Conservation (phyloP, 2,888 invertebrate species). For the Podotricha telesiphe region DNA sequence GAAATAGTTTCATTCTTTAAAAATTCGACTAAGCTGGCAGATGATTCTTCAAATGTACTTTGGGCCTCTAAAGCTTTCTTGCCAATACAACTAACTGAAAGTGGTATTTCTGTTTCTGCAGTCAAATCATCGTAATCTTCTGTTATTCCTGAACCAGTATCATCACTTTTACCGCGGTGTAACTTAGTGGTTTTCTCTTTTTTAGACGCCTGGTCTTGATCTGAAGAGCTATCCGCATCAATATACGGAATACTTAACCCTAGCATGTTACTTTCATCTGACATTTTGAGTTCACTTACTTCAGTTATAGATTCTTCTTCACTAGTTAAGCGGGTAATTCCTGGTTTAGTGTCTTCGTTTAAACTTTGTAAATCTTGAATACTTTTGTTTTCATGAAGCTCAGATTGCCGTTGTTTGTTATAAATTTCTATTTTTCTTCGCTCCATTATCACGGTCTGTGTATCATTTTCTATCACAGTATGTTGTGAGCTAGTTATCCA, state of each 20-base stretch:
- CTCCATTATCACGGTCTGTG: constrained; percentile 85
- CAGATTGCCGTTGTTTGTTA: constrained; percentile 81
- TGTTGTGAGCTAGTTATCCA: constrained; percentile 76
- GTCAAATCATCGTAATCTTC: constrained; percentile 87
- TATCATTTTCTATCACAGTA: constrained; percentile 80
- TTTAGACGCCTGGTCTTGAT: constrained; percentile 71
- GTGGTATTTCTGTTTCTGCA: constrained; percentile 83
- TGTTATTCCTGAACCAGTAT: constrained; percentile 87
- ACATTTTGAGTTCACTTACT: constrained; percentile 84
- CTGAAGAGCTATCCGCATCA: constrained; percentile 81
- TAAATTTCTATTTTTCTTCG: constrained; percentile 85
- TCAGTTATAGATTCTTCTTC: constrained; percentile 88
- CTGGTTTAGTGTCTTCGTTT: constrained; percentile 70
- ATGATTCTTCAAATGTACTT: constrained; percentile 84
- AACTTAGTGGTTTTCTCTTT: constrained; percentile 59
- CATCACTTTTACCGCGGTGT: constrained; percentile 85
- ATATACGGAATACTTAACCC: constrained; percentile 80
- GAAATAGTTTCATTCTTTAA: constrained; percentile 74
- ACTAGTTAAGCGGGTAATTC: constrained; percentile 82
- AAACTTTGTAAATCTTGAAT: constrained; percentile 67
- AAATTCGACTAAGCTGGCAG: constrained; percentile 80
- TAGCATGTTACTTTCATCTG: constrained; percentile 77
- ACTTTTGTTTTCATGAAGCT: constrained; percentile 70
- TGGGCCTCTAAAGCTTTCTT: constrained; percentile 77
- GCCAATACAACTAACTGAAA: constrained; percentile 76